Base-by-base conservation (phyloP, 2,113 vertebrate species). In the Rhabdornis inornatus region DNA sequence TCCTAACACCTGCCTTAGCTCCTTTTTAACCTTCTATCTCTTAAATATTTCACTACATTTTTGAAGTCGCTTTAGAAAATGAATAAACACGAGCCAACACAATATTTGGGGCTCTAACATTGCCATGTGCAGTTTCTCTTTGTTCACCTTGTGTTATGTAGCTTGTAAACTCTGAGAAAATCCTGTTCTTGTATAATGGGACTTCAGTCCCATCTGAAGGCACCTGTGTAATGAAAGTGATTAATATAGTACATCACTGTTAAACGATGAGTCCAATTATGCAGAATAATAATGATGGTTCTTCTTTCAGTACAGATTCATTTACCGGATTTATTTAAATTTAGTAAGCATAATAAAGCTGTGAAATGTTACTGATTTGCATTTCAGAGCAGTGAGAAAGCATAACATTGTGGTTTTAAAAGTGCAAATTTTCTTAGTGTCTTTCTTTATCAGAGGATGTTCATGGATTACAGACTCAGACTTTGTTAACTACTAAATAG, bases 321-420 rank as follows among this genome's bases (percentile, higher is more conserved):
- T 87, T 89, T 8, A 3, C 22, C 68, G 60, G 35, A 56, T 81
- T 86, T 84, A 22, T 71, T 87, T 91, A 87, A 93, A 90, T 92
- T 89, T 94, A 78, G 55, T 64, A 92, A 75, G 64, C 52, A 37
- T 81, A 93, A 31, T 52, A 90, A 95, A 89, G 22, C 64, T 60
- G 14, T 31, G 15, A 81, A 87, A 44, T 81, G 35, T 63, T 84
- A 55, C 65, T 37, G 33, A 89, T 93, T 93, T 83, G 68, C 86
- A 91, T 94, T 95, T 92, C 64, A 95, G 80, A 93, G 39, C 17
- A 4, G n/a, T 81, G 35, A 81, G 60, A 90, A 83, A 80, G 52
- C 27, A 89, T 86, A 76, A 52, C 31, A 75, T 13, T 0, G 20
- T 31, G 6, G 4, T 83, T 83, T 94, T 40, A 93, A 88, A 93